These are phyloP conservation scores for Catostomus latipinnis DNA, from an alignment of 2,797 vertebrate genomes.

Conservation along the genomic window DNA sequence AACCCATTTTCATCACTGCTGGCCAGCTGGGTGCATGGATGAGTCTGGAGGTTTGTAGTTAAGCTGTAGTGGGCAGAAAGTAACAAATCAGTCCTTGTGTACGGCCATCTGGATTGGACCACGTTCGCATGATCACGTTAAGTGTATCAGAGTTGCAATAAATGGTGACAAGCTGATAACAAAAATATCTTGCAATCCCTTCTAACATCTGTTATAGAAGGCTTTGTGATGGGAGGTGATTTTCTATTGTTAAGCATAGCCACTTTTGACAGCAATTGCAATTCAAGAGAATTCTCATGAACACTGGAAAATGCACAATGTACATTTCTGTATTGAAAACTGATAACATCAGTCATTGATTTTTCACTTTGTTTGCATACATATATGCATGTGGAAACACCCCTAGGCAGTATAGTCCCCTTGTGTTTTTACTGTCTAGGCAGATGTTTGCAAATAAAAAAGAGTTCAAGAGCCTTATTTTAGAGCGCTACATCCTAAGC, in stretches of 20 bases:
- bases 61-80: constrained; percentile 24
- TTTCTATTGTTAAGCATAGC: neutral
- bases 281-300: neutral
- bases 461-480: too few relatives aligned
- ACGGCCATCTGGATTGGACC: neutral
- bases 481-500: too few relatives aligned
- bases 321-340: neutral
- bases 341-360: too few relatives aligned
- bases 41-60: constrained; percentile 36
- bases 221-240: neutral
- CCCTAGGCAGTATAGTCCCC: too few relatives aligned
- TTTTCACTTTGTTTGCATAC: neutral
- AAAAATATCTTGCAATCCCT: neutral
- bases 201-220: neutral
- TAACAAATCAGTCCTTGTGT: constrained; percentile 29
- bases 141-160: constrained; percentile 23
- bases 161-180: constrained; percentile 31
- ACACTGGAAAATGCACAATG: neutral
- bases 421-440: neutral
- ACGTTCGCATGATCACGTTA: constrained; percentile 16
- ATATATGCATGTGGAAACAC: too few relatives aligned
- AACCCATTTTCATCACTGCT: constrained; percentile 75
- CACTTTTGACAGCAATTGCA: too few relatives aligned
- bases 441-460: neutral
- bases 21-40: constrained; percentile 62